Evolutionary conservation across 2,888 invertebrate species (phyloP), one percentile per base, ranked within the genome.

Genomic region (Parnassius smintheus): DNA sequence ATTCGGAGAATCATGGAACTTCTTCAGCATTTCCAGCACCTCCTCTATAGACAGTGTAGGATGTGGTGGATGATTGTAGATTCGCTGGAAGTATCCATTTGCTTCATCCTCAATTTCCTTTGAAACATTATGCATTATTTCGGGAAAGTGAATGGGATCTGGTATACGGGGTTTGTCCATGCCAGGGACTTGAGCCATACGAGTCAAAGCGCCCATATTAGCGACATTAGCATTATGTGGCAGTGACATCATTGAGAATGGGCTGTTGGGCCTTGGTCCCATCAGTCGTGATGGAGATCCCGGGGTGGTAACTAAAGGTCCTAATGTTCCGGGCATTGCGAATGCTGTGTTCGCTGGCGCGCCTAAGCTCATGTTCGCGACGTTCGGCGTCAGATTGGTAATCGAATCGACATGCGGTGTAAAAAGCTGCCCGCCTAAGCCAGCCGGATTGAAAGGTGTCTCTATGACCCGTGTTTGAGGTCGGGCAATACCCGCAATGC

Each of bases 31-130:
- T 57, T 98, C 98, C 2, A 99, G 92, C 0, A 99, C 98, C 82
- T 99, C 98, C 75, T 98, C 98, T 65, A 99, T 98, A 0, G 98
- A 96, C 63, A 98, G 92, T 2, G 97, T 97, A 0, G 97, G 97
- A 89, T 97, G 96, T 10, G 98, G 97, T n/a, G 98, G 97, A 86
- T 98, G 97, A 85, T 98, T 99, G 91, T 99, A 99, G 76, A 99
- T 99, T 70, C 98, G 94, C 87, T 99, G 99, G 85, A 99, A 99
- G 81, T 99, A 99, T 59, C 98, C 96, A 82, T 99, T 99, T 0
- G 99, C 99, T 91, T 99, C 99, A 80, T 99, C 99, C 85, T 99
- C 99, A 51, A 99, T 97, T 78, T 99, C 99, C 84, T 98, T 98
- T 0, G 98, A 96, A 9, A 98, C 96, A 63, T 94, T 95, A 66